Conservation (phyloP, 2,888 invertebrate genomes). For the Drosophila pegasa region DNA sequence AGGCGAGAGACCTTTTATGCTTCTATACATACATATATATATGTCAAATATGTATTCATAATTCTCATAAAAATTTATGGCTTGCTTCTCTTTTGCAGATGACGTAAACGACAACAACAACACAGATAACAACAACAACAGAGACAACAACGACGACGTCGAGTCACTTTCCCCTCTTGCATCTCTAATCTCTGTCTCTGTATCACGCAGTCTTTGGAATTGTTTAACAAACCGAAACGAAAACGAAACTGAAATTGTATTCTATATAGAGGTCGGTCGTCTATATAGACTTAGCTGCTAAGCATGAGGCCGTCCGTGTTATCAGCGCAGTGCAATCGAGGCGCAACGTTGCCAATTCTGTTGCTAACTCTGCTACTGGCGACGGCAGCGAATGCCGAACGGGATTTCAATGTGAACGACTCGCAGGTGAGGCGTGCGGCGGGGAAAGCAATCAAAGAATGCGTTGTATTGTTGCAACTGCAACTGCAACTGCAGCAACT, state of each 20-base stretch:
- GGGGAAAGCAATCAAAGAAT: constrained; percentile 18
- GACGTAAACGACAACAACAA: constrained; percentile 60
- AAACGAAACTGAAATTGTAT: constrained; percentile 50
- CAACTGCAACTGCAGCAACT: not conserved
- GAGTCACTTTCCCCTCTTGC: constrained; percentile 40
- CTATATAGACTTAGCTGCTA: constrained; percentile 41
- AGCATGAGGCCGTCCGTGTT: constrained; percentile 51
- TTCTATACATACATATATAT: constrained; percentile 23
- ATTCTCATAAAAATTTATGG: constrained; percentile 48
- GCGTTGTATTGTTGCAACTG: constrained; percentile 12
- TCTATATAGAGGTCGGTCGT: constrained; percentile 29
- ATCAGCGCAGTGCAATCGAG: constrained; percentile 53
- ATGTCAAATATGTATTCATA: constrained; percentile 37
- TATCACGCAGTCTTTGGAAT: constrained; percentile 30
- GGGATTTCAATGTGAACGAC: constrained; percentile 84
- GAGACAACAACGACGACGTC: constrained; percentile 4
- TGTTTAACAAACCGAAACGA: constrained; percentile 28
- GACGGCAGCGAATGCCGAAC: constrained; percentile 67
- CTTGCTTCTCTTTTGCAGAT: constrained; percentile 57
- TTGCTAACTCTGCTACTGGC: constrained; percentile 43
- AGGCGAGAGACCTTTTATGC: constrained; percentile 50
- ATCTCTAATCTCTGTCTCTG: not conserved
- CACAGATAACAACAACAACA: constrained; percentile 16
- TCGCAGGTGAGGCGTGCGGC: constrained; percentile 80
- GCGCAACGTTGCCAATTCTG: constrained; percentile 47